Evolutionary conservation across 1,140 invertebrate species (phyloP), one percentile per base, ranked within the genome.

Genomic region (Triops longicaudatus): DNA sequence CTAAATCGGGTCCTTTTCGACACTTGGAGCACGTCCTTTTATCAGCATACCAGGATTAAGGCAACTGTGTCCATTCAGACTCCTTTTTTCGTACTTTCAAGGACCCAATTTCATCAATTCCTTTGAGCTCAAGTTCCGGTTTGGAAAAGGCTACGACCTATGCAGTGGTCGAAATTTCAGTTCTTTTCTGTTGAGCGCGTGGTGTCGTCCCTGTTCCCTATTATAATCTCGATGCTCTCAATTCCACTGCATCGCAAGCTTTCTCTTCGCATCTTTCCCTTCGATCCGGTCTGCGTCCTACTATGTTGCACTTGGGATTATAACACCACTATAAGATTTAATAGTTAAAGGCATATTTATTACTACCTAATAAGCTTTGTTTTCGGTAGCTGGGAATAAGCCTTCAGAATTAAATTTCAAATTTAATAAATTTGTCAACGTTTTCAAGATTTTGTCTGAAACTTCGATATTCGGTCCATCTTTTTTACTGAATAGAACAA

Each of bases 221-320:
- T 63, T 63, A 63, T 63, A 63, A 63, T 63, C 50, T 63, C 50
- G 50, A 63, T 63, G 50, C 50, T 63, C 50, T 14, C 50, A 63
- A 63, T 63, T 63, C 50, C 50, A 1, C 10, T 63, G 22, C 50
- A 63, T 63, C 50, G 50, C 50, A 63, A 63, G 50, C 50, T 63
- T 63, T 63, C 50, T 63, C 50, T 63, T 63, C 50, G 50, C 50
- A 63, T 63, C 50, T 63, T 63, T 14, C 17, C 22, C 50, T 1
- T 17, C 50, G 50, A 63, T 63, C 50, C 50, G 14, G 17, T 63
- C 50, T 22, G 17, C 22, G 50, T 14, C 50, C 22, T 63, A 63
- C 22, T 22, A 63, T 7, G 14, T 5, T 22, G 31, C 50, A n/a
- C 50, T 22, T n/a, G 10, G 14, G 50, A 6, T 63, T 9, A 17